phyloP scores from a whole-genome alignment of 2,113 vertebrate genomes.

The Phylloscopus whistleri region DNA sequence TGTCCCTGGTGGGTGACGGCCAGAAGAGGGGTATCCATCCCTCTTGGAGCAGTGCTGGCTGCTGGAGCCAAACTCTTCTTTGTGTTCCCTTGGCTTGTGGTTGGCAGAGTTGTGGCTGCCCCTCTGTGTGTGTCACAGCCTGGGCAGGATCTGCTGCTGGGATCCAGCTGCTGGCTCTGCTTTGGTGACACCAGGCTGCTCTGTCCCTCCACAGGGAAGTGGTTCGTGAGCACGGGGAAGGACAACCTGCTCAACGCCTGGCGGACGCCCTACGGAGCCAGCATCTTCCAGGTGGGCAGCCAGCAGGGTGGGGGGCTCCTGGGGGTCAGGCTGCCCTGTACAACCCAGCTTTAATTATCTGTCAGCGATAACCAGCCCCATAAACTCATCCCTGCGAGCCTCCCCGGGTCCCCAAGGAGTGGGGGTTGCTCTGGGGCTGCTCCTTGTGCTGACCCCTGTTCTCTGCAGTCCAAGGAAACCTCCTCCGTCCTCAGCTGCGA shows the following conservation, averaged over 20 bases:
- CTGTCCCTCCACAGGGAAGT: conserved; percentile 74
- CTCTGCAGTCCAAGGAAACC: conserved; percentile 89
- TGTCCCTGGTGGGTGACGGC: neutral
- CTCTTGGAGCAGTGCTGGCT: neutral
- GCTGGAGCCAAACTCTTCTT: neutral
- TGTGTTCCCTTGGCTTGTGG: neutral
- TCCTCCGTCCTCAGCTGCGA: conserved; percentile 97
- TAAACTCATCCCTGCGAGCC: neutral
- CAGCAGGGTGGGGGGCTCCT: fast-evolving
- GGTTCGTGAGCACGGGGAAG: conserved; percentile 88
- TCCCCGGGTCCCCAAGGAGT: fast-evolving
- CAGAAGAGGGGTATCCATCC: neutral
- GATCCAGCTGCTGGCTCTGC: neutral
- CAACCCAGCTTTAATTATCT: neutral
- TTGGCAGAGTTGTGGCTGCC: neutral
- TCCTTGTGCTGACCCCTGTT: neutral
- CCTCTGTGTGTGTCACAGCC: neutral
- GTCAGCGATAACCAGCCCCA: fast-evolving
- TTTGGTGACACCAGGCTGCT: neutral
- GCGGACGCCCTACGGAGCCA: conserved; percentile 77
- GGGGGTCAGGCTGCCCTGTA: neutral
- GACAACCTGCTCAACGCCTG: conserved; percentile 83
- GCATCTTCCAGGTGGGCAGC: conserved; percentile 81
- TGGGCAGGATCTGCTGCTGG: neutral
- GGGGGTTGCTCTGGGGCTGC: neutral